Base-by-base conservation (phyloP, 2,113 vertebrate species). In the Hymenochirus boettgeri region DNA sequence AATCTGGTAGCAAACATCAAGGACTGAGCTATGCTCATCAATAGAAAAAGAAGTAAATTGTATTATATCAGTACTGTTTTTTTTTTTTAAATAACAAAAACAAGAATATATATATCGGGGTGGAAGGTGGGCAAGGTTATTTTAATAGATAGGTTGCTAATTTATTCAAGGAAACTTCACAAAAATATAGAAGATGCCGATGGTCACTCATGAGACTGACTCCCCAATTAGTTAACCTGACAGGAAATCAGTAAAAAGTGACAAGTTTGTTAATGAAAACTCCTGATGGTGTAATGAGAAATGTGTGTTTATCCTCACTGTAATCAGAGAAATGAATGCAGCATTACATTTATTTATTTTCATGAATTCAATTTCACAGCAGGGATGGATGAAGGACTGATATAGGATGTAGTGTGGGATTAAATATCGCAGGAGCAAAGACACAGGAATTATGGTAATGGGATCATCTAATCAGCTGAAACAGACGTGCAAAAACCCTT, bases 191-290 rank as follows among this genome's bases (percentile, higher is more conserved):
- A 59, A 67, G 18, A 17, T 42, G 26, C 33, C 52, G 55, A 53
- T 67, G 64, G 56, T 52, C 55, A 67, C 51, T 53, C 55, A 67
- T 22, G 9, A 59, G 24, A 46, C 31, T 59, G 56, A 67, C 56
- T 59, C 56, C 15, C 35, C 27, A 67, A 67, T 67, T 22, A 58
- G 56, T 59, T 59, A 29, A 13, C 47, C 48, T 67, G 64, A 67
- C 64, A 67, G 64, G 31, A 67, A 67, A 53, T 66, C 64, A 9
- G 56, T 52, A 19, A 67, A 42, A 67, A 52, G 29, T 59, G 56
- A 57, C 56, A 52, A 22, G 64, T 67, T 53, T 67, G 56, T 67
- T 67, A 67, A 67, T 67, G 64, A 67, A 67, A 67, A 67, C 51
- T 59, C 29, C 13, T 59, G 33, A 53, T 18, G n/a, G 29, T 58